Evolutionary conservation across 2,888 invertebrate species (phyloP), one percentile per base, ranked within the genome.

Genomic region (Nymphalis urticae): DNA sequence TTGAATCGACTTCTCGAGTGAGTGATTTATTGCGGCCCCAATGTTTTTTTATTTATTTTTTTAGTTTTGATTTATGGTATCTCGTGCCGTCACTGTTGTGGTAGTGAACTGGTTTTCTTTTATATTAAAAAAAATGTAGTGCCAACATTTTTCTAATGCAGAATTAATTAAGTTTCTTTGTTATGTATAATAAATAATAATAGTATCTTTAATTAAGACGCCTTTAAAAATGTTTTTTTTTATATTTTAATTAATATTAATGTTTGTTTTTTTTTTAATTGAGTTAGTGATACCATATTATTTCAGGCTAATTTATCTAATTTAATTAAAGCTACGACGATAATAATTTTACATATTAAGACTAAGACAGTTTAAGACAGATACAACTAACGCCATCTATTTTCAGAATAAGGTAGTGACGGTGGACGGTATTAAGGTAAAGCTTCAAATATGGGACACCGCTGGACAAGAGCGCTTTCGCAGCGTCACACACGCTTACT

Each of bases 371-470:
- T 13, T 51, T 2, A 42, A 21, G 1, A 19, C 1, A 10, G 21
- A 2, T 21, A 16, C 53, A 16, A 27, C 80, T 88, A 85, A 72
- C 87, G 89, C 87, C 90, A 89, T 92, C 92, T 92, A 79, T 91
- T 56, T 79, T 73, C 94, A 97, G 97, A 97, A 97, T 85, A 97
- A 97, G 93, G 95, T 97, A 81, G 96, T 97, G 50, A 94, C 95
- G 59, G 96, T 97, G 58, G 97, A 97, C 84, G 95, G 96, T 75
- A 94, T 95, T 70, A 97, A 96, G 87, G 97, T 98, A 71, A 99
- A 98, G 88, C 94, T 99, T 79, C 98, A 98, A 93, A 98, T 98
- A 83, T 98, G 98, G 98, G 98, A 98, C 92, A 98, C 98, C 3
- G 98, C 98, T 2, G 98, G 98, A 0, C 98, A 98, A 84, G 98